Evolutionary conservation across 2,888 invertebrate species (phyloP), one percentile per base, ranked within the genome.

Genomic region (Mesodorylaimus sp.): DNA sequence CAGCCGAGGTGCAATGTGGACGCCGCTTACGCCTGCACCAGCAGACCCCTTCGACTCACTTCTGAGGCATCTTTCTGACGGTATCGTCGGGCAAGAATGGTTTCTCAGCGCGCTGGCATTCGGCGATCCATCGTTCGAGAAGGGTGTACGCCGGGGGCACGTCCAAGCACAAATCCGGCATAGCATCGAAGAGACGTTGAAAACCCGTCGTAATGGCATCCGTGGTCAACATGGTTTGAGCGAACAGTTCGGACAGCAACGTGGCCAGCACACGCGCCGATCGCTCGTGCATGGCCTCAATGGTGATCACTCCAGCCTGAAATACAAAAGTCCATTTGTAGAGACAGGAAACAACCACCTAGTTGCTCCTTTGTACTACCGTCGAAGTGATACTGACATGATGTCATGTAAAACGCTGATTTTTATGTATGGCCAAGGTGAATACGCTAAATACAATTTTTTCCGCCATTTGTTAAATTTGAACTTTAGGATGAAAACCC

Each of bases 141-240:
- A 85, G 79, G 41, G 80, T 78, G 68, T 86, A 84, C 5, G 88
- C 89, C 58, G 83, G 76, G 48, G 91, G 91, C 59, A 91, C 86
- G 70, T 91, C 89, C 68, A 87, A 73, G 54, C 81, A 81, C 62
- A 91, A 86, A 68, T 91, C 89, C 1, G 79, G 78, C 77, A 91
- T 80, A 67, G 85, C 84, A 59, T 85, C 84, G 62, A 79, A 79
- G 41, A 88, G 82, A 48, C 88, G 77, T 58, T 79, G 72, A 70
- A 89, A 85, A 45, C 88, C 89, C 23, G 45, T 49, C 26, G 23
- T 39, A 21, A 60, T 41, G 23, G 54, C 49, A 21, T 59, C 52
- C n/a, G 46, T 49, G 23, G 47, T 45, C 38, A 56, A 26, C n/a
- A 41, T 21, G 13, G 51, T 55, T 3, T 29, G 38, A 19, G 50